Conservation (phyloP, 2,888 invertebrate species). For the Myopa tessellatipennis region DNA sequence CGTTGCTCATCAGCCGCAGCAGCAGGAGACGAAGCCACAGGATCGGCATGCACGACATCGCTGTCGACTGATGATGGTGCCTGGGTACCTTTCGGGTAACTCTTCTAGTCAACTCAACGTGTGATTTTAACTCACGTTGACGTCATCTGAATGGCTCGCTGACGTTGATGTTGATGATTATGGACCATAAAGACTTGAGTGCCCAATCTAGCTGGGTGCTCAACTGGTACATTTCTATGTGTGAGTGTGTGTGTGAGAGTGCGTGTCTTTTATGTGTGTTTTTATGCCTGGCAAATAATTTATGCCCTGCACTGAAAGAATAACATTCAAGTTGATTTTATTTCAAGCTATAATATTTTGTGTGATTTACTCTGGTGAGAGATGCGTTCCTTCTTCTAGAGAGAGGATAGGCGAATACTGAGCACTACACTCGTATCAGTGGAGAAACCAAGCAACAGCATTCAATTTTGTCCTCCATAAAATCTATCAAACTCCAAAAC, state of each 20-base stretch:
- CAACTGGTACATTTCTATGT: background rate
- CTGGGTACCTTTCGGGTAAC: constrained; percentile 13
- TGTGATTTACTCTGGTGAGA: background rate
- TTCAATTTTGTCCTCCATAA: too few species aligned
- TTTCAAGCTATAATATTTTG: background rate
- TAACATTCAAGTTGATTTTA: background rate
- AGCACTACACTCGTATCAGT: too few species aligned
- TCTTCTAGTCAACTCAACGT: constrained; percentile 28
- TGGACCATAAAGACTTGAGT: constrained; percentile 22
- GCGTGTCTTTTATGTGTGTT: background rate
- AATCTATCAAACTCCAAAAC: too few species aligned
- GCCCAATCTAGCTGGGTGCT: background rate
- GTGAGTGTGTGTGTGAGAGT: constrained; percentile 11
- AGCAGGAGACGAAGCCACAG: constrained; percentile 7
- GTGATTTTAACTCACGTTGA: constrained; percentile 32
- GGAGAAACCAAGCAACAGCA: too few species aligned
- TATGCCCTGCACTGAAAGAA: background rate
- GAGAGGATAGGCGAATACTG: too few species aligned
- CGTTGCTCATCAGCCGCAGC: constrained; percentile 10
- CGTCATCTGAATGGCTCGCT: constrained; percentile 25
- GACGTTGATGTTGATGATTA: constrained; percentile 34
- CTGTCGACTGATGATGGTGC: background rate
- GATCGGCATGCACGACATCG: background rate
- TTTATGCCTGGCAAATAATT: background rate
- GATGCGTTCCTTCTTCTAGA: too few species aligned